These are phyloP conservation scores for Rhadinocentrus ornatus DNA, from an alignment of 2,797 vertebrate species.

Conservation along the genomic window DNA sequence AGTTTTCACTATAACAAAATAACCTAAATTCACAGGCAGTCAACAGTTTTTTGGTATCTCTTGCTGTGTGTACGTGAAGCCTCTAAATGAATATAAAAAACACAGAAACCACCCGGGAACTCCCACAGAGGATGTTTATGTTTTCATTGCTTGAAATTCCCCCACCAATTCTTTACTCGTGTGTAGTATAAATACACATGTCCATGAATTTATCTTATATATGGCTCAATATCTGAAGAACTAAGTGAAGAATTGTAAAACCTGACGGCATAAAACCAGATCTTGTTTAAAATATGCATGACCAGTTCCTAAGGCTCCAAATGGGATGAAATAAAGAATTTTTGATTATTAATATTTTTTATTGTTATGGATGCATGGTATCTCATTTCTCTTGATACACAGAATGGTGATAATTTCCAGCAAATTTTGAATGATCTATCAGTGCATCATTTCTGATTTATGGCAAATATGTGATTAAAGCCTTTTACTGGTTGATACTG, in stretches of 20 bases:
- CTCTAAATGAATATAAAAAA: slow-evolving; percentile 50
- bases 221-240: slow-evolving; percentile 4
- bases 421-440: background rate
- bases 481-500: too few species aligned
- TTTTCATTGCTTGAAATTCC: slow-evolving; percentile 34
- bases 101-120: slow-evolving; percentile 20
- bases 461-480: background rate
- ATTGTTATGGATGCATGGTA: background rate
- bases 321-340: background rate
- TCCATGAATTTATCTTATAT: slow-evolving; percentile 19
- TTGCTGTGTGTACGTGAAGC: slow-evolving; percentile 11
- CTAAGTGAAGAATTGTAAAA: background rate
- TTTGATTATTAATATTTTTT: background rate
- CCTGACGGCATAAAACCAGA: background rate
- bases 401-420: background rate
- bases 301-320: background rate
- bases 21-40: slow-evolving; percentile 47
- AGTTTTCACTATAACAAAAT: slow-evolving; percentile 36
- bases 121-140: slow-evolving; percentile 16
- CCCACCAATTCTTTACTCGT: slow-evolving; percentile 9
- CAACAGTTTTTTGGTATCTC: slow-evolving; percentile 7
- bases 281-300: background rate
- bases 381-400: background rate
- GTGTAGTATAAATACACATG: slow-evolving; percentile 5
- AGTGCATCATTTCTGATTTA: background rate